Evolutionary conservation across 2,888 invertebrate genomes (phyloP).

Genomic region (Kuschelorhynchus macadamiae): DNA sequence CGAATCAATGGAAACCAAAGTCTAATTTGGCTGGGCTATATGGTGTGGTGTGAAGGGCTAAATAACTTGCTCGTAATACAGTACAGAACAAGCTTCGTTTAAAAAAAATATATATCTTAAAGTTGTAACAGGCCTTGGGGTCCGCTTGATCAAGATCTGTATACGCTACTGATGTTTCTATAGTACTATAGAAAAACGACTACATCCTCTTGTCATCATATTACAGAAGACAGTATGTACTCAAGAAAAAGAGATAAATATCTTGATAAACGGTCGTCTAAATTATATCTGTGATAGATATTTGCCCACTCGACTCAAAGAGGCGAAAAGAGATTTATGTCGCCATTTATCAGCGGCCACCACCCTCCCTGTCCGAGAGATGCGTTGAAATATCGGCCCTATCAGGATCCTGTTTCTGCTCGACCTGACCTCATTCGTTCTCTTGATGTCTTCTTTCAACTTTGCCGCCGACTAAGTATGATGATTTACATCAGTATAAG

Average conservation of each 20-base stretch:
- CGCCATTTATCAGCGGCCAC: conserved; percentile 70
- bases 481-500: no score
- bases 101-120: no score
- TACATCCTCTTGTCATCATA: no score
- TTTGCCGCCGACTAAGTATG: conserved; percentile 62
- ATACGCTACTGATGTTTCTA: no score
- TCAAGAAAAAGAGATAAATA: conserved; percentile 52
- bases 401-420: conserved; percentile 68
- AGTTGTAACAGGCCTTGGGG: no score
- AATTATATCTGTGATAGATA: conserved; percentile 71
- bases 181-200: no score
- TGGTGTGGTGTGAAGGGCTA: no score
- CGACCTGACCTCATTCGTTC: conserved; percentile 69
- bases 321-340: conserved; percentile 68
- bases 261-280: conserved; percentile 70
- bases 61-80: no score
- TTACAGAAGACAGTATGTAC: not conserved
- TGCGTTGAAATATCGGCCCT: conserved; percentile 68
- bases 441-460: conserved; percentile 69
- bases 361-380: conserved; percentile 73
- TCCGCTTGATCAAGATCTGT: no score
- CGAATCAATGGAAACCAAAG: no score
- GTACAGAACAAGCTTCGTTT: no score
- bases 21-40: no score
- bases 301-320: conserved; percentile 70